A percentile compares a stretch with the other conserved stretches of the same genome.
Conservation (phyloP, 2,888 invertebrate species). For the Andrena bicolor region DNA sequence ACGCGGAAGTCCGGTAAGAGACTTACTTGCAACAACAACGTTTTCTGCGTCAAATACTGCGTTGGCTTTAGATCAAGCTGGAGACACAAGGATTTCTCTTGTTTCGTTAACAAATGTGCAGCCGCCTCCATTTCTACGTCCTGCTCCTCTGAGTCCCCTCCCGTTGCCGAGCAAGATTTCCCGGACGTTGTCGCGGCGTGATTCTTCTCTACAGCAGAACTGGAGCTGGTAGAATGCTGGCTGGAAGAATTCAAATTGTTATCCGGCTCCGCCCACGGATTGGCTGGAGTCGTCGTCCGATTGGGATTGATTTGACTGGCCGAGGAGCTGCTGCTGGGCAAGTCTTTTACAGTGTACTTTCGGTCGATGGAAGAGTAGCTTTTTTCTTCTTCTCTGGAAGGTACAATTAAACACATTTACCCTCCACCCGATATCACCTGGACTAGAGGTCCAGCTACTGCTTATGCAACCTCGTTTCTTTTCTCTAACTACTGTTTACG, state of each 20-base stretch:
- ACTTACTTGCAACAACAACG: constrained; percentile 91
- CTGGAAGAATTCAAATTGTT: constrained; percentile 81
- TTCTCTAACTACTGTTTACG: neutral
- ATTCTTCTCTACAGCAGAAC: constrained; percentile 85
- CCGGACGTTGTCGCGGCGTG: constrained; percentile 79
- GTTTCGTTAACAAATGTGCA: constrained; percentile 82
- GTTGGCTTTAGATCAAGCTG: constrained; percentile 92
- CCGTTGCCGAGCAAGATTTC: constrained; percentile 66
- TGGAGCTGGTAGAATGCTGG: constrained; percentile 78
- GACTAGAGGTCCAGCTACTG: neutral
- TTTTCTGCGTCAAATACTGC: constrained; percentile 95
- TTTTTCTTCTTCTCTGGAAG: constrained; percentile 90
- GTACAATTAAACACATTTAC: constrained; percentile 27
- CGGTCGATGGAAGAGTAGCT: constrained; percentile 94
- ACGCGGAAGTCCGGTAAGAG: neutral
- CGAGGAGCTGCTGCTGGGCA: constrained; percentile 80
- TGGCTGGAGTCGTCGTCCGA: constrained; percentile 84
- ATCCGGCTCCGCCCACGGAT: constrained; percentile 82
- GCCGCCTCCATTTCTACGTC: constrained; percentile 83
- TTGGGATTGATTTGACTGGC: constrained; percentile 80
- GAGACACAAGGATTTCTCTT: constrained; percentile 83
- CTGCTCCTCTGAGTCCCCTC: constrained; percentile 75
- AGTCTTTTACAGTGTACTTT: constrained; percentile 92
- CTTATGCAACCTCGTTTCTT: neutral
- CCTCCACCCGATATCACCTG: neutral